Conservation (phyloP, 2,797 vertebrate species). For the Phylloscopus collybita region DNA sequence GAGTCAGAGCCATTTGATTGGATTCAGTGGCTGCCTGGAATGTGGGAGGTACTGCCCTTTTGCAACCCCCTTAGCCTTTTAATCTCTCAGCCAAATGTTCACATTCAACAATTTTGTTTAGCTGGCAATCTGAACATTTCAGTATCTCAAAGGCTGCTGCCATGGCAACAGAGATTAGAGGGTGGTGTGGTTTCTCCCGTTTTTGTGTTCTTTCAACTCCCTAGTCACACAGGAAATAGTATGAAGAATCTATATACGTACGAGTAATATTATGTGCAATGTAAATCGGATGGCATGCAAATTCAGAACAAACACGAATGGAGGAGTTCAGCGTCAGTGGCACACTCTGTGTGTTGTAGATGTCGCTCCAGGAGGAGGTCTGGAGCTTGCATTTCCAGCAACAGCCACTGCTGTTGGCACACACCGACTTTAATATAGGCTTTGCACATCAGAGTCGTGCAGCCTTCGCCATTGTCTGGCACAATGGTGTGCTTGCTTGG, state of each 20-base stretch:
- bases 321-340: not conserved
- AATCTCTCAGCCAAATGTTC: slow-evolving; percentile 89
- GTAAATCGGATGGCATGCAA: slow-evolving; percentile 48
- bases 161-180: slow-evolving; percentile 86
- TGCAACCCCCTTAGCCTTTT: slow-evolving; percentile 86
- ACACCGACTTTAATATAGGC: not conserved
- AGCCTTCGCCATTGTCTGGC: slow-evolving; percentile 54
- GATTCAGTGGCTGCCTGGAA: slow-evolving; percentile 85
- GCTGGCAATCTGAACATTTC: slow-evolving; percentile 86
- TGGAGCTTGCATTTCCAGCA: slow-evolving; percentile 17
- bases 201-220: slow-evolving; percentile 78
- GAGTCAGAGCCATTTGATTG: slow-evolving; percentile 86
- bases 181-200: slow-evolving; percentile 75
- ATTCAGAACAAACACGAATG: slow-evolving; percentile 42
- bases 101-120: slow-evolving; percentile 90
- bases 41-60: slow-evolving; percentile 86
- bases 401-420: slow-evolving; percentile 52
- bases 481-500: slow-evolving; percentile 8
- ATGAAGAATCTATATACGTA: slow-evolving; percentile 63
- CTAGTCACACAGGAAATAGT: slow-evolving; percentile 74
- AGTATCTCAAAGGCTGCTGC: slow-evolving; percentile 85
- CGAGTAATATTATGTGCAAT: slow-evolving; percentile 14
- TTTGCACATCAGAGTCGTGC: not conserved
- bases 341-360: not conserved
- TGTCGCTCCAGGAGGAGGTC: slow-evolving; percentile 4